Evolutionary conservation across 2,888 invertebrate species (phyloP), one percentile per base, ranked within the genome.

Genomic region (Nomada fabriciana): DNA sequence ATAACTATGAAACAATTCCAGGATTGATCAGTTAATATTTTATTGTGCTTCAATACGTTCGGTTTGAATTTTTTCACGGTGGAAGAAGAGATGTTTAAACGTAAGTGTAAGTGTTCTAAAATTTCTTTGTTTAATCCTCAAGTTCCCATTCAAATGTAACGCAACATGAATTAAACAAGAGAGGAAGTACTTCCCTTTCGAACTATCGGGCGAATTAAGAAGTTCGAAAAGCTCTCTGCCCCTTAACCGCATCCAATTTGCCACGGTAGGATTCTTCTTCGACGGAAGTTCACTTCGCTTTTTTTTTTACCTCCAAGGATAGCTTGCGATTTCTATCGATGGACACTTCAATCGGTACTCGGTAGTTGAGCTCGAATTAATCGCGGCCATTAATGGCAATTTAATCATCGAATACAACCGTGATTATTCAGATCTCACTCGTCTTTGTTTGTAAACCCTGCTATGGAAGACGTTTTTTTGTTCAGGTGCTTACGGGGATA

Each of bases 381-480:
- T 74, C 67, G 18, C 50, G 36, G 25, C n/a, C 23, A 59, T 65
- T 67, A 67, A 74, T 67, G 50, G 23, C 50, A 74, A 65, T 73
- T 65, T 64, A 55, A 65, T 65, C 73, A 4, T 20, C 1, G 43
- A 47, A 69, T 7, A 25, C 42, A 52, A 29, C 0, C 53, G 36
- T 9, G 18, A 52, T 61, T 29, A 61, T 47, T 10, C 25, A 70
- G 70, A 70, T 59, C 15, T 47, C 36, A 20, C 9, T 36, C 4
- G 50, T 15, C 47, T 71, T 71, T 60, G 50, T 43, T 47, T 29
- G 47, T 20, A 57, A 69, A 57, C 57, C 13, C 63, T 36, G 63
- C 10, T 64, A 64, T 42, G 47, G 64, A 47, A 50, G 64, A 65
- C 9, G n/a, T 29, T 11, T n/a, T 25, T 55, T 11, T n/a, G 55